Conservation (phyloP, 2,888 invertebrate genomes). For the Chorisops tibialis region DNA sequence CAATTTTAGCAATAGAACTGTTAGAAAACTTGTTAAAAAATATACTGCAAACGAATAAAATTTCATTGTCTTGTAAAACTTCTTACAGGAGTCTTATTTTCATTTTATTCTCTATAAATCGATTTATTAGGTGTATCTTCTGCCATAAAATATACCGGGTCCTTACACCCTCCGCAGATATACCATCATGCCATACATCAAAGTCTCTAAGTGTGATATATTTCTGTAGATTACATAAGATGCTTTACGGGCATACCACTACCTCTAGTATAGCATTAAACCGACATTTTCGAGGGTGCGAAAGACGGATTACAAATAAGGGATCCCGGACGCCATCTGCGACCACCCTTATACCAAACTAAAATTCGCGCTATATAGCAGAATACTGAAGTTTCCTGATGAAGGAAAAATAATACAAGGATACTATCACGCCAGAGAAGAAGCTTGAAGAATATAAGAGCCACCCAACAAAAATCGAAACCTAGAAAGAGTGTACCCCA, state of each 20-base stretch:
- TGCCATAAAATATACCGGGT: neutral
- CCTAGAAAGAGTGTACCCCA: too few species aligned
- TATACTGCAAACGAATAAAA: too few species aligned
- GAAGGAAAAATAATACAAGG: slow-evolving; percentile 21
- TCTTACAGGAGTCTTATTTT: too few species aligned
- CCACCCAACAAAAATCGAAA: too few species aligned
- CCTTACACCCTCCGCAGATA: neutral
- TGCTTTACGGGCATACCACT: slow-evolving; percentile 39
- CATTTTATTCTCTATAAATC: neutral
- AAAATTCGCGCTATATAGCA: slow-evolving; percentile 11
- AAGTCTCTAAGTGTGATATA: slow-evolving; percentile 52
- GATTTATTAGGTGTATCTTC: neutral
- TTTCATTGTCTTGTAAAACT: too few species aligned
- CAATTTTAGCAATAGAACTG: too few species aligned
- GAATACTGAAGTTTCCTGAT: slow-evolving; percentile 13
- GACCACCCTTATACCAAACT: slow-evolving; percentile 37
- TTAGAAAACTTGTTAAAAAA: too few species aligned
- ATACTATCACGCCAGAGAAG: neutral
- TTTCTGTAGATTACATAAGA: slow-evolving; percentile 52
- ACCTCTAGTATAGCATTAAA: slow-evolving; percentile 30
- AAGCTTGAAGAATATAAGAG: too few species aligned
- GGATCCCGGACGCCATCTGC: slow-evolving; percentile 39
- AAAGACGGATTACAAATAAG: slow-evolving; percentile 42
- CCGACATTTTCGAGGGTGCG: slow-evolving; percentile 40
- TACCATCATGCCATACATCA: slow-evolving; percentile 29